These are phyloP conservation scores for Macaca nemestrina DNA, from an alignment of 2,113 vertebrate species.

Conservation along the genomic window DNA sequence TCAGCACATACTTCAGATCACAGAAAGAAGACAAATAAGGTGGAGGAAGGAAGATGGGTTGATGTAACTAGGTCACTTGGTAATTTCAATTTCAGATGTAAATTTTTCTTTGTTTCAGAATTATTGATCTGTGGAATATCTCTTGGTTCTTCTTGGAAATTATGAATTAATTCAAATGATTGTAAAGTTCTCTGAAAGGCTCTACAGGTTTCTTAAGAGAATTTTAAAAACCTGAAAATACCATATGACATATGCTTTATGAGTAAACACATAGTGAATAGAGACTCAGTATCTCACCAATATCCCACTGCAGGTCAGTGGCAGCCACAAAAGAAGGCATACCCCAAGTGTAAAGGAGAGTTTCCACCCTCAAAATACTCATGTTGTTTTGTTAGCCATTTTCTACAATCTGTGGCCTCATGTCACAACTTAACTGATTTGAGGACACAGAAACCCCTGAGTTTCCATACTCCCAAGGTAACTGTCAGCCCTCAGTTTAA, in stretches of 20 bases:
- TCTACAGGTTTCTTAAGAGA: neutral
- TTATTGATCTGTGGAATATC: conserved; percentile 51
- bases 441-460: neutral
- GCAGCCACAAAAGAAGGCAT: accelerated
- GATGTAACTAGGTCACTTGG: conserved; percentile 73
- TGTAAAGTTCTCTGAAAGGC: neutral
- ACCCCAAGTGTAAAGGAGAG: accelerated
- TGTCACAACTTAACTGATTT: accelerated
- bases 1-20: neutral
- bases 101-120: conserved; percentile 63
- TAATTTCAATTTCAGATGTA: conserved; percentile 44
- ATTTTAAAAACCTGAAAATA: accelerated
- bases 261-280: accelerated
- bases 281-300: neutral
- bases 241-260: neutral
- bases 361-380: accelerated
- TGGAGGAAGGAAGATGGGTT: conserved; percentile 24
- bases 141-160: conserved; percentile 69
- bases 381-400: accelerated
- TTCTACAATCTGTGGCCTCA: accelerated
- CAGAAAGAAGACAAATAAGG: neutral
- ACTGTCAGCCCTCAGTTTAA: neutral
- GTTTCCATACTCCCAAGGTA: neutral
- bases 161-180: neutral
- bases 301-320: neutral